Percentiles rank a stretch among this genome's conserved stretches.
These are phyloP conservation scores for Notarius lentiginosus DNA, from an alignment of 2,113 vertebrate genomes.

Conservation along the genomic window DNA sequence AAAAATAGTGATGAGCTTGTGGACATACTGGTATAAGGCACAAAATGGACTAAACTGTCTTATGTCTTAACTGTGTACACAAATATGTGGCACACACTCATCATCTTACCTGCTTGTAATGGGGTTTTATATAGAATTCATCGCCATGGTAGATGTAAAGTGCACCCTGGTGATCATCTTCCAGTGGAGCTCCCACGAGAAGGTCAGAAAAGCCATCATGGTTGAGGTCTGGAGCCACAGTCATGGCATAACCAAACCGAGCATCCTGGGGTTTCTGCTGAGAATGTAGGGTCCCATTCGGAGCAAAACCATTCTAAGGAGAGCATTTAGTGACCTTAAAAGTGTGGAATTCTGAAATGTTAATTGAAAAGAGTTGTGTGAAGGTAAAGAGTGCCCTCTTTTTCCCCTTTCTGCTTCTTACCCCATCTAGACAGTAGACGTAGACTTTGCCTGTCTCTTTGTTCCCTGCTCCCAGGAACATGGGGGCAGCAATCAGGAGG, in stretches of 20 bases:
- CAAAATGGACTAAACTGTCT: background rate
- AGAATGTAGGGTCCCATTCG: constrained; percentile 78
- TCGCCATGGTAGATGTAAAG: constrained; percentile 86
- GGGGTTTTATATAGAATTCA: constrained; percentile 71
- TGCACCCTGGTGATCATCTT: constrained; percentile 88
- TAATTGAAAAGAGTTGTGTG: too few relatives aligned
- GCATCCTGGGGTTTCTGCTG: constrained; percentile 80
- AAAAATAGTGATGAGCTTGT: background rate
- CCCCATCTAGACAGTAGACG: constrained; percentile 83
- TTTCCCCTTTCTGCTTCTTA: constrained; percentile 61
- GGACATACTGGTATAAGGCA: background rate
- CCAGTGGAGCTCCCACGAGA: constrained; percentile 87
- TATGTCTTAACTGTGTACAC: background rate
- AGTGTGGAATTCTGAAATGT: background rate
- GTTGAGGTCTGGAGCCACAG: constrained; percentile 82
- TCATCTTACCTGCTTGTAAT: constrained; percentile 78
- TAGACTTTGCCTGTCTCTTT: constrained; percentile 88
- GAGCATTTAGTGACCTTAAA: background rate
- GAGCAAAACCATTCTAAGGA: constrained; percentile 72
- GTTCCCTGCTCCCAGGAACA: constrained; percentile 88
- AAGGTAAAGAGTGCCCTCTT: background rate
- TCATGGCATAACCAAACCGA: constrained; percentile 86
- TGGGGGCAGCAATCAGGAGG: constrained; percentile 88
- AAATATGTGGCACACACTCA: background rate
- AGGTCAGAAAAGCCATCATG: constrained; percentile 83